A percentile compares a stretch with the other conserved stretches of the same genome.
These are phyloP conservation scores for Bellardia pandia DNA, from an alignment of 2,888 invertebrate species.

Conservation along the genomic window DNA sequence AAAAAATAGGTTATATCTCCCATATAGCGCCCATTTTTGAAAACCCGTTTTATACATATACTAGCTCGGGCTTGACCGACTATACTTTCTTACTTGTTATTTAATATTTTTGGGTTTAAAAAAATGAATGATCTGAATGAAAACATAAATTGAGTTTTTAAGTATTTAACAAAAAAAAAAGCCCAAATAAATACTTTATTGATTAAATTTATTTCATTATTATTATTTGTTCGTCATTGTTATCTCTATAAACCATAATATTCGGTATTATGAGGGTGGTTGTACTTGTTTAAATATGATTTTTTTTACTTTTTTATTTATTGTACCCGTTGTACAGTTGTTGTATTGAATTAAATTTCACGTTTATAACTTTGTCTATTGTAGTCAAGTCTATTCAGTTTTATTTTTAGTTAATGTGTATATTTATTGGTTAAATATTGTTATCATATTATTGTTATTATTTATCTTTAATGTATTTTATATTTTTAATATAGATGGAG, in stretches of 20 bases:
- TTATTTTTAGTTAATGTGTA: not conserved
- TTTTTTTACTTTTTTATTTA: not conserved
- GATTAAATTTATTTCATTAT: not conserved
- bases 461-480: no score
- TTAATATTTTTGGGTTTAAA: not conserved
- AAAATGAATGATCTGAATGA: not conserved
- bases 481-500: not conserved
- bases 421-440: not conserved
- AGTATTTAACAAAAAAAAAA: not conserved
- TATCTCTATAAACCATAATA: not conserved
- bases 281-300: not conserved
- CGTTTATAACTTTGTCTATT: conserved; percentile 6
- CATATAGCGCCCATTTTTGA: no score
- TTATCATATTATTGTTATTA: not conserved
- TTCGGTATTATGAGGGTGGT: not conserved
- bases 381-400: not conserved
- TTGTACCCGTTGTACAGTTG: not conserved
- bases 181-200: not conserved
- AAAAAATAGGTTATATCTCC: no score
- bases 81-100: no score
- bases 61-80: no score
- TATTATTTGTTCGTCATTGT: not conserved
- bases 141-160: not conserved
- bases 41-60: no score
- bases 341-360: not conserved